Evolutionary conservation across 2,113 vertebrate genomes (phyloP).

Genomic region (Toxotes jaculatrix): DNA sequence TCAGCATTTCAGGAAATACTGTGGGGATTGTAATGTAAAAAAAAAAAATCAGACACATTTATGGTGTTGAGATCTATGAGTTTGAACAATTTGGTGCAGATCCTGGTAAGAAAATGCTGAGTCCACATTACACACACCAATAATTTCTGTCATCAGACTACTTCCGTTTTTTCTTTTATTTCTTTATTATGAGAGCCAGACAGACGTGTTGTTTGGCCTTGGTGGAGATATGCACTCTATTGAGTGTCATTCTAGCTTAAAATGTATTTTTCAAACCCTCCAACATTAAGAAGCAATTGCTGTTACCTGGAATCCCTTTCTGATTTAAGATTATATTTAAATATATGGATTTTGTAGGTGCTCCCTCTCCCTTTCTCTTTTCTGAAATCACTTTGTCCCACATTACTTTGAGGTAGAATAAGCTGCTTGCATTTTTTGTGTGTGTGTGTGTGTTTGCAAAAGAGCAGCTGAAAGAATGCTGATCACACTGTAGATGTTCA

Average conservation of each 20-base stretch:
- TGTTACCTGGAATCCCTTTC: conserved; percentile 11
- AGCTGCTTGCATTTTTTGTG: background rate
- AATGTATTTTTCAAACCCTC: conserved; percentile 5
- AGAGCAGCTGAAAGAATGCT: background rate
- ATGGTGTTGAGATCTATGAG: too few relatives aligned
- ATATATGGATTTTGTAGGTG: background rate
- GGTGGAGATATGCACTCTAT: too few relatives aligned
- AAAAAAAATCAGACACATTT: too few relatives aligned
- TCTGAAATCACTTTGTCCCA: background rate
- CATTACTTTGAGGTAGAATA: background rate
- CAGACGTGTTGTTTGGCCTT: too few relatives aligned
- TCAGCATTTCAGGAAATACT: too few relatives aligned
- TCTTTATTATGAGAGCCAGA: too few relatives aligned
- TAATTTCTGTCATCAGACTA: too few relatives aligned
- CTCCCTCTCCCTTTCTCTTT: background rate
- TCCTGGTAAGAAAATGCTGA: too few relatives aligned
- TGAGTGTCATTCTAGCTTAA: background rate
- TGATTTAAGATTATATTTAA: conserved; percentile 20
- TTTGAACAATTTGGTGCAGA: too few relatives aligned
- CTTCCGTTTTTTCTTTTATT: too few relatives aligned
- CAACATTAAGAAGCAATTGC: background rate
- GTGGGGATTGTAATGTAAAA: too few relatives aligned
- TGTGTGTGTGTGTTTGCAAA: background rate
- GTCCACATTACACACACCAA: too few relatives aligned
- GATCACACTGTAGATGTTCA: background rate